Evolutionary conservation across 2,888 invertebrate genomes (phyloP).

Genomic region (Heliconius hortense): DNA sequence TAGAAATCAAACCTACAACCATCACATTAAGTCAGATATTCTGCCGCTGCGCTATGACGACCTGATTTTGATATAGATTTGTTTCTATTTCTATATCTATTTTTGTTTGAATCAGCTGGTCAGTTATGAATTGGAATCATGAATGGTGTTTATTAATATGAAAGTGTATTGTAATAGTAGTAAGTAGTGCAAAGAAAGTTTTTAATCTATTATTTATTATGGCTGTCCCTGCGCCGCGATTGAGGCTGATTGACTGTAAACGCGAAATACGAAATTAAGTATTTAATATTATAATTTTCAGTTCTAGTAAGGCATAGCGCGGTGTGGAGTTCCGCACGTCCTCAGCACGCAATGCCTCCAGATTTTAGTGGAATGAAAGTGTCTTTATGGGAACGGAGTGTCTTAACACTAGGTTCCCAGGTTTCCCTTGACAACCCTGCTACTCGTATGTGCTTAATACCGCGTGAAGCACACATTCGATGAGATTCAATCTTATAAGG

Average conservation of each 20-base stretch:
- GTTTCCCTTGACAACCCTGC: no score
- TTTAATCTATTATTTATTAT: no score
- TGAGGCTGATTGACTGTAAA: neutral
- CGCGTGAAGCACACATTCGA: no score
- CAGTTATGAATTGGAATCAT: neutral
- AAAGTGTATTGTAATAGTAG: neutral
- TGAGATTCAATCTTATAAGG: no score
- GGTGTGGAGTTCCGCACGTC: no score
- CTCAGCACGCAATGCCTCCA: no score
- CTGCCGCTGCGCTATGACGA: neutral
- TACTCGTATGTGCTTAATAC: no score
- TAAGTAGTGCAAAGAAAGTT: neutral
- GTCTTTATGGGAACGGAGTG: no score
- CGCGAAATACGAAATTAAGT: no score
- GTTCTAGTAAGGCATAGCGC: neutral
- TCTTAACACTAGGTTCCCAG: no score
- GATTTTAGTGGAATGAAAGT: no score
- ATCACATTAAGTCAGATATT: neutral
- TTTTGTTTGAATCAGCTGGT: slow-evolving; percentile 11
- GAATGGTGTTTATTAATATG: slow-evolving; percentile 16
- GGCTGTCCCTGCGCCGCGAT: no score
- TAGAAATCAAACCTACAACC: neutral
- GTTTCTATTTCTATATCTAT: neutral
- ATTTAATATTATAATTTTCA: neutral
- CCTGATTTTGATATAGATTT: slow-evolving; percentile 3